phyloP scores from a whole-genome alignment of 2,113 vertebrate species.

The Hyla sarda region DNA sequence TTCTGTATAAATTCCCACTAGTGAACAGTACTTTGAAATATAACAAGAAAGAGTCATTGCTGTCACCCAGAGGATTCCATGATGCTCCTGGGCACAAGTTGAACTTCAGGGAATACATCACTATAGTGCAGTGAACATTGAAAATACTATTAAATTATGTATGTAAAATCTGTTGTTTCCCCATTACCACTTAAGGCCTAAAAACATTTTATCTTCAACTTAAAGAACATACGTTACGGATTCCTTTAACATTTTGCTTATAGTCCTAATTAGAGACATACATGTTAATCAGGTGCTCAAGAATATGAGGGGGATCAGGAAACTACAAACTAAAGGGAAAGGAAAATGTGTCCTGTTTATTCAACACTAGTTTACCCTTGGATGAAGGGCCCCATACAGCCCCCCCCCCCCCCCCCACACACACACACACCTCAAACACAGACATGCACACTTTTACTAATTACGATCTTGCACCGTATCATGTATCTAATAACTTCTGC shows the following conservation, averaged over 20 bases:
- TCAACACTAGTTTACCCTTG: no score
- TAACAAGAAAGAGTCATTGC: constrained; percentile 49
- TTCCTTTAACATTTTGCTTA: not conserved
- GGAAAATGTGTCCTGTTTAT: no score
- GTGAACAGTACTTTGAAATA: constrained; percentile 13
- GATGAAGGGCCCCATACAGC: no score
- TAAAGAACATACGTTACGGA: not conserved
- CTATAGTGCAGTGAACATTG: constrained; percentile 41
- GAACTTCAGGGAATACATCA: constrained; percentile 49
- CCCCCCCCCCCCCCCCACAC: no score
- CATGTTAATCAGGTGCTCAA: not conserved
- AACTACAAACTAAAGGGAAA: not conserved
- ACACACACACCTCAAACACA: no score
- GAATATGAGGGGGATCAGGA: not conserved
- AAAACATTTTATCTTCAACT: not conserved
- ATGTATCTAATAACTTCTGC: no score
- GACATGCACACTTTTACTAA: no score
- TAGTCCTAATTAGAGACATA: not conserved
- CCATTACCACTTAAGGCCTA: constrained; percentile 22
- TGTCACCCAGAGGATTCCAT: constrained; percentile 14
- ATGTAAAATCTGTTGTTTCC: constrained; percentile 42
- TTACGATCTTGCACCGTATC: no score
- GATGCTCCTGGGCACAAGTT: constrained; percentile 47
- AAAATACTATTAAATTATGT: constrained; percentile 51
- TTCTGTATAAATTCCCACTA: not conserved